Evolutionary conservation across 2,113 vertebrate genomes (phyloP).

Genomic region (Sebastes fasciatus): DNA sequence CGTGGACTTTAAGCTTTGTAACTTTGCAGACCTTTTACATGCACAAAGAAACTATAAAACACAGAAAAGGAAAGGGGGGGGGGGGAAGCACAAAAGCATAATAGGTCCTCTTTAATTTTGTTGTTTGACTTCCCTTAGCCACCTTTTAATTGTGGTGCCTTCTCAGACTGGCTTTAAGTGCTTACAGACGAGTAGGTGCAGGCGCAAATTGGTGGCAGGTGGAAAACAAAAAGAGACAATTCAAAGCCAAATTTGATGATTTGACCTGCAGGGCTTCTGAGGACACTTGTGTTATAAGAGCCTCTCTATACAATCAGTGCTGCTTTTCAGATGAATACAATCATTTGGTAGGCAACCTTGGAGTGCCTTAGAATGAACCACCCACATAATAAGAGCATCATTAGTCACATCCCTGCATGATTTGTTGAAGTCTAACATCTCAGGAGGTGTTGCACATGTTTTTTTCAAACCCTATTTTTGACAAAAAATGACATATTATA

Average conservation of each 20-base stretch:
- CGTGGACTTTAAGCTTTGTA: no score
- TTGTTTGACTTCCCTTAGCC: background rate
- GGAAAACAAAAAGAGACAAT: conserved; percentile 38
- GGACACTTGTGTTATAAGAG: conserved; percentile 47
- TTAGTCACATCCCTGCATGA: conserved; percentile 56
- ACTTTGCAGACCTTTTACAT: no score
- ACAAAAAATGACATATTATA: conserved; percentile 48
- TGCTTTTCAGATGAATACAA: conserved; percentile 53
- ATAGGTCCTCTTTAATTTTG: background rate
- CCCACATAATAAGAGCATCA: conserved; percentile 70
- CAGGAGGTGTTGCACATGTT: conserved; percentile 30
- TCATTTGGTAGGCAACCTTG: conserved; percentile 54
- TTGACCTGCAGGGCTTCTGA: conserved; percentile 48
- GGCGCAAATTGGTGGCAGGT: conserved; percentile 60
- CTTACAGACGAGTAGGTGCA: conserved; percentile 2
- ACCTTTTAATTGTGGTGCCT: conserved; percentile 13
- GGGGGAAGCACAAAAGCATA: no score
- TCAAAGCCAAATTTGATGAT: conserved; percentile 50
- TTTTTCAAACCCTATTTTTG: conserved; percentile 52
- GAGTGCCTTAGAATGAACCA: conserved; percentile 52
- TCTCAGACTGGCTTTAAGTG: background rate
- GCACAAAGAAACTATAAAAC: no score
- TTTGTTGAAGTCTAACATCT: conserved; percentile 52
- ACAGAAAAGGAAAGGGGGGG: no score
- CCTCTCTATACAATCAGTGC: conserved; percentile 63